Percentiles rank a stretch among this genome's conserved stretches.
Conservation (phyloP, 1,140 invertebrate species). For the Ladona fulva region DNA sequence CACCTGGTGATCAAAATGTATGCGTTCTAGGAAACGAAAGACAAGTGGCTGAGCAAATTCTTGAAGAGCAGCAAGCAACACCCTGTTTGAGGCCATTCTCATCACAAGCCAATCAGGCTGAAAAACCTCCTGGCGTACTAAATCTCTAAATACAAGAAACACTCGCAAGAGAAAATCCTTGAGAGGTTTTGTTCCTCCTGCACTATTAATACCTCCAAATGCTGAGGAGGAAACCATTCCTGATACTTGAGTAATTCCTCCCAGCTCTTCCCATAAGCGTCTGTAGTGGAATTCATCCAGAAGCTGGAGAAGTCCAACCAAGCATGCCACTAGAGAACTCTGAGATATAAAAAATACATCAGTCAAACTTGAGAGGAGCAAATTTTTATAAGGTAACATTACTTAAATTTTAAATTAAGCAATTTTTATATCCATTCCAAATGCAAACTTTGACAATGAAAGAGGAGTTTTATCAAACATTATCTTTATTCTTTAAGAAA, state of each 20-base stretch:
- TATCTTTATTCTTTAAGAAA: too few species aligned
- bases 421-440: too few species aligned
- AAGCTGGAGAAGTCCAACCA: constrained; percentile 75
- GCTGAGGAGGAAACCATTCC: not conserved
- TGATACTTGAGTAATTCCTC: constrained; percentile 29
- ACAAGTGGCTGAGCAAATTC: constrained; percentile 80
- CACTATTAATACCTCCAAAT: not conserved
- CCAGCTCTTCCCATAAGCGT: constrained; percentile 74
- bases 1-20: constrained; percentile 58
- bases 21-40: constrained; percentile 61
- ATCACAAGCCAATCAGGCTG: constrained; percentile 89
- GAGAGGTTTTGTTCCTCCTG: constrained; percentile 53
- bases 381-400: too few species aligned
- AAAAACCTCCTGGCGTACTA: constrained; percentile 78
- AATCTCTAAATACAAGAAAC: constrained; percentile 76
- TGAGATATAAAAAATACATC: constrained; percentile 34
- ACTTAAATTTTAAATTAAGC: too few species aligned
- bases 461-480: too few species aligned
- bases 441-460: too few species aligned
- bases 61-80: constrained; percentile 75
- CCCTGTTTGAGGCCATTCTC: constrained; percentile 80
- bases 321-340: constrained; percentile 74
- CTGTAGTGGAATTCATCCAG: constrained; percentile 81
- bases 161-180: constrained; percentile 87
- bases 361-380: too few species aligned